Base-by-base conservation (phyloP, 2,797 vertebrate species). In the Scolopax rusticola region DNA sequence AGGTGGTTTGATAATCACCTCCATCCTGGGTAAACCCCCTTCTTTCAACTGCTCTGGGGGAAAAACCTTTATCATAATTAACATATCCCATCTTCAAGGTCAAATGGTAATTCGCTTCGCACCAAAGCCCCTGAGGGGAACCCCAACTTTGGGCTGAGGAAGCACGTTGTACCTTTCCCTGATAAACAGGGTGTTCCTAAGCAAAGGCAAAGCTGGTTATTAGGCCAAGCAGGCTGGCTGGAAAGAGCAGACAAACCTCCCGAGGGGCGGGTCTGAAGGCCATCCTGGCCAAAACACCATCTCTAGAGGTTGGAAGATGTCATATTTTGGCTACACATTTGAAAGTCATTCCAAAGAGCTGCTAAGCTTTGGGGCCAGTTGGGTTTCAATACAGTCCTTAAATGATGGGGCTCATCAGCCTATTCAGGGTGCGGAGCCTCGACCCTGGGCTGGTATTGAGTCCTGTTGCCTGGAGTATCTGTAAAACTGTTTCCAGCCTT, bases 111-210 rank as follows among this genome's bases (percentile, higher is more conserved):
- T 16, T 48, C 59, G 23, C 21, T 54, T 84, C 36, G 27, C 53
- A 45, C 12, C 33, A 50, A 79, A 61, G 38, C 17, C 41, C 9
- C 48, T 40, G 38, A 59, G 1, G 2, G 70, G 47, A 79, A 19
- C 23, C 50, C 33, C 4, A 3, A 7, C 33, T 77, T 50, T 0
- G 2, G 71, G 60, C 54, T 45, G 75, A 79, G 63, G 40, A 60
- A 17, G 32, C 25, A 12, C 0, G 0, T 1, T 41, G 15, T 30
- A 1, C 0, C 33, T 47, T 33, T 53, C 43, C 47, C 36, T 23
- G 16, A 3, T 30, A 36, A 69, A 25, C 19, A 38, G 28, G 4
- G 0, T 12, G 7, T 32, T 70, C 36, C 59, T 56, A 30, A 48
- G 64, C 7, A 13, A 27, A 83, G 18, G n/a, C 24, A 51, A 18